A percentile compares a stretch with the other conserved stretches of the same genome.
Conservation (phyloP, 2,888 invertebrate genomes). For the Alentia gelatinosa region DNA sequence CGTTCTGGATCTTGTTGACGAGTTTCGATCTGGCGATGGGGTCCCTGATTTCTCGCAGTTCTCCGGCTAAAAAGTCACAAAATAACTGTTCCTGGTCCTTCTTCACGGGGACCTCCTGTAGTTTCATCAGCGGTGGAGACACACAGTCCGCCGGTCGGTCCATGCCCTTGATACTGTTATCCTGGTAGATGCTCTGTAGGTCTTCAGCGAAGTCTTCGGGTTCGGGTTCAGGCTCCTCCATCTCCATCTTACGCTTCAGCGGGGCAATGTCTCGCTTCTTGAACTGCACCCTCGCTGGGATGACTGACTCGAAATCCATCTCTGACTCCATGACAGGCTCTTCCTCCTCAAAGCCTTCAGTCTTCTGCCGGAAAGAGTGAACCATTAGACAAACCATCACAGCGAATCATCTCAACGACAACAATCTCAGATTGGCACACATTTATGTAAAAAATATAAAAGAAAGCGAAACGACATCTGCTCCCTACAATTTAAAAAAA, state of each 20-base stretch:
- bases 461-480: too few species aligned
- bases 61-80: conserved; percentile 5
- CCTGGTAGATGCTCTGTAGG: not conserved
- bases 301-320: not conserved
- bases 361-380: not conserved
- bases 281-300: not conserved
- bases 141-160: not conserved
- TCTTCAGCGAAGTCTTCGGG: not conserved
- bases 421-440: too few species aligned
- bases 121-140: not conserved
- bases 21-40: not conserved
- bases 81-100: conserved; percentile 15
- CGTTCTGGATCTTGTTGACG: not conserved
- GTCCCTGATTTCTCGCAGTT: not conserved
- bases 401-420: not conserved
- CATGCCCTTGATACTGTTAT: not conserved
- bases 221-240: not conserved
- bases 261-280: not conserved
- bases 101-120: not conserved
- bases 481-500: not conserved
- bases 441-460: too few species aligned
- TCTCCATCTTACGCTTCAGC: not conserved
- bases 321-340: not conserved
- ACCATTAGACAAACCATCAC: not conserved
- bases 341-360: not conserved